phyloP scores from a whole-genome alignment of 2,797 vertebrate species.

The Merluccius polli region DNA sequence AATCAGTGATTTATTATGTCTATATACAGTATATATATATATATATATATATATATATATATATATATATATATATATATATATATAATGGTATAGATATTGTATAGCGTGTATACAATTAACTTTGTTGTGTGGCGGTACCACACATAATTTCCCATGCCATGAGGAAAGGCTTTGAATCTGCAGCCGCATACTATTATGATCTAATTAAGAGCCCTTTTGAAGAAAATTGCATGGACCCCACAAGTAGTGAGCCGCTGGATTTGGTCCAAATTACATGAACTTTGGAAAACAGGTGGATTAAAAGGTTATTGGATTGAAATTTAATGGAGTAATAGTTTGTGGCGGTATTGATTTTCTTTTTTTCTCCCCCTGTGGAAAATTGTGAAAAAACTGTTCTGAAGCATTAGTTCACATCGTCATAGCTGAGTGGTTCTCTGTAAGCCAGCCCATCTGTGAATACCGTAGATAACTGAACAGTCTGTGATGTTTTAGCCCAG shows the following conservation, averaged over 20 bases:
- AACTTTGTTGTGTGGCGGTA: neutral
- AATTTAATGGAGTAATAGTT: neutral
- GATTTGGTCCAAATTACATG: constrained; percentile 1
- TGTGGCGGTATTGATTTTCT: neutral
- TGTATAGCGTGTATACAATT: too few relatives aligned
- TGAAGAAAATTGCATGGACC: neutral
- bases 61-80: too few relatives aligned
- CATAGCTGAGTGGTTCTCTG: neutral
- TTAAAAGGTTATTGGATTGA: neutral
- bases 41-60: too few relatives aligned
- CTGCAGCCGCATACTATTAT: neutral
- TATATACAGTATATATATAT: too few relatives aligned
- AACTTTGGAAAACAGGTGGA: constrained; percentile 1
- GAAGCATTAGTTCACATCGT: neutral
- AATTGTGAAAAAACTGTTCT: too few relatives aligned
- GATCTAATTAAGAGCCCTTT: neutral
- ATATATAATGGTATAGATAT: too few relatives aligned
- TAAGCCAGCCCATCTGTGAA: neutral
- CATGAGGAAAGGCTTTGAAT: neutral
- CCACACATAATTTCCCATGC: neutral
- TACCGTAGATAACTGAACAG: neutral
- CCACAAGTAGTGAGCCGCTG: neutral
- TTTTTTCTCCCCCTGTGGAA: neutral
- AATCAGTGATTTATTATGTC: neutral
- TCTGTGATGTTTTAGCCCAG: neutral